Base-by-base conservation (phyloP, 2,888 invertebrate species). In the Ophion ventricosus region DNA sequence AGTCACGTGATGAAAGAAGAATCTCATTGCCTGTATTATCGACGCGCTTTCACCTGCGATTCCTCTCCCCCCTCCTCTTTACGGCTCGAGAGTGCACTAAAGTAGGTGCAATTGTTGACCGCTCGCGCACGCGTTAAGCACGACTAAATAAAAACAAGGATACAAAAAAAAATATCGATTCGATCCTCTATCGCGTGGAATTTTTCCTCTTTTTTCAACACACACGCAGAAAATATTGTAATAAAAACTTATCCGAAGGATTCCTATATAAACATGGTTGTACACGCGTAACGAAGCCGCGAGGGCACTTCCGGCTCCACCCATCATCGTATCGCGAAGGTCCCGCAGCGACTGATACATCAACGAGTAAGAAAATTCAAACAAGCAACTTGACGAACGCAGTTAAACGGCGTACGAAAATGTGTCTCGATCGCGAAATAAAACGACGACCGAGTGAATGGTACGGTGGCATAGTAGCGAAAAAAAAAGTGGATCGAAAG, bases 161-260 rank as follows among this genome's bases (percentile, higher is more conserved):
- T 73, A 83, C 76, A 67, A 23, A 64, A 73, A 43, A 56, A 54
- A 80, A 74, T 69, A 80, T 77, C 74, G 77, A 84, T 77, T 56
- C 43, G 40, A 14, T n/a, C 25, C n/a, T 57, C 25, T 29, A 69
- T 23, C 49, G 49, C 49, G 49, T 17, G 17, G 17, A 49, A 17
- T 17, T 1, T 49, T 49, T 49, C 3, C 14, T 4, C 26, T n/a
- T 14, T 73, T 70, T n/a, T 23, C 59, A 25, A 17, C 17, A 43
- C 25, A 49, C 8, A 43, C 49, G 25, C 17, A 29, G 5, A 54
- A 20, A 61, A 69, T 40, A 43, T 82, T 11, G 40, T 17, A 64
- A 79, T 49, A 80, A 67, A 67, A 23, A 54, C 11, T 11, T 5
- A n/a, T 17, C 11, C 59, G n/a, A 11, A 56, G 1, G 70, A 20